These are phyloP conservation scores for Plodia interpunctella DNA, from an alignment of 1,140 invertebrate species.

Conservation along the genomic window DNA sequence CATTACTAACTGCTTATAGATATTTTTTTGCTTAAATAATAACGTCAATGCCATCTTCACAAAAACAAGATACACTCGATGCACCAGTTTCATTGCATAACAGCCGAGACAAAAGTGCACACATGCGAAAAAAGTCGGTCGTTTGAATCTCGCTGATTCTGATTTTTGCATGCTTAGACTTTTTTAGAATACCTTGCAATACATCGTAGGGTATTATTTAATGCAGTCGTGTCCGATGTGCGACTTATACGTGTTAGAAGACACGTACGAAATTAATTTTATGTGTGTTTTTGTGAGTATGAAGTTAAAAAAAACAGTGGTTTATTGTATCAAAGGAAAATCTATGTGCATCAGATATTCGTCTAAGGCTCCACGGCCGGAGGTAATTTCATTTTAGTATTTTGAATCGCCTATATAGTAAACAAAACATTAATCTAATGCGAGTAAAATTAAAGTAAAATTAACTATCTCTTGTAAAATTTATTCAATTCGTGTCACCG, in stretches of 20 bases:
- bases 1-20: no score
- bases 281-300: constrained; percentile 40
- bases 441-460: no score
- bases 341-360: constrained; percentile 49
- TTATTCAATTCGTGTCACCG: no score
- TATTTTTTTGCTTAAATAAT: neutral
- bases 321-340: constrained; percentile 58
- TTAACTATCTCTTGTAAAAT: no score
- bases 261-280: constrained; percentile 15
- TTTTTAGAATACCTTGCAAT: constrained; percentile 50
- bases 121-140: constrained; percentile 57
- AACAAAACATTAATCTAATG: no score
- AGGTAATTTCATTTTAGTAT: constrained; percentile 25
- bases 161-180: constrained; percentile 34
- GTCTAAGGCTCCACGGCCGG: constrained; percentile 40
- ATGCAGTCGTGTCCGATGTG: constrained; percentile 45
- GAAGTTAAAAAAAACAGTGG: constrained; percentile 68
- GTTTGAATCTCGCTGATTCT: constrained; percentile 51
- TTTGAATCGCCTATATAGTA: no score
- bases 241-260: constrained; percentile 20
- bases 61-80: neutral
- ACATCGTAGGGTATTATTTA: constrained; percentile 39
- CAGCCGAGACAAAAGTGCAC: constrained; percentile 34
- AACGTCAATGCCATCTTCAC: neutral
- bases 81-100: constrained; percentile 56